phyloP scores from a whole-genome alignment of 2,797 vertebrate genomes.

The Esox lucius region DNA sequence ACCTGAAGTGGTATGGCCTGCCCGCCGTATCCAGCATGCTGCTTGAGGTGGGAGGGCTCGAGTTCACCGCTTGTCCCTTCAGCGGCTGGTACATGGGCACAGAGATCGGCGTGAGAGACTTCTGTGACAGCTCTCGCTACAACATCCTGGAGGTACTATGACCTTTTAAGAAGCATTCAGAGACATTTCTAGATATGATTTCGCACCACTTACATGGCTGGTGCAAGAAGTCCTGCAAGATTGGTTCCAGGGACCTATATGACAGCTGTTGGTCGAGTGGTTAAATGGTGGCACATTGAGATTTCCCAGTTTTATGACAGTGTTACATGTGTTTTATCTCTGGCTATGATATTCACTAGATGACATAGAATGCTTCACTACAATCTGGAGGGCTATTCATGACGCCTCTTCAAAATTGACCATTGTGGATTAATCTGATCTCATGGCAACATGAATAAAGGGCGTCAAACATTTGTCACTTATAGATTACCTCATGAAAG shows the following conservation, averaged over 20 bases:
- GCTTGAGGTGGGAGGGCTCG: constrained; percentile 91
- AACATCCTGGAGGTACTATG: constrained; percentile 91
- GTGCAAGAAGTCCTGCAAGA: constrained; percentile 99
- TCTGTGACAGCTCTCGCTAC: constrained; percentile 95
- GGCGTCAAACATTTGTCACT: background rate
- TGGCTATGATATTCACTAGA: background rate
- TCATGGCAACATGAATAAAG: background rate
- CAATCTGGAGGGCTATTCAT: background rate
- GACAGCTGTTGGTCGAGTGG: constrained; percentile 91
- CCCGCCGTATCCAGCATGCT: constrained; percentile 96
- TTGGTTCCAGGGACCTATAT: constrained; percentile 95
- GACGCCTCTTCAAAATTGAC: background rate
- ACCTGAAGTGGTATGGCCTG: constrained; percentile 93
- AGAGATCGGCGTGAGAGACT: constrained; percentile 96
- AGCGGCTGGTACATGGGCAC: constrained; percentile 99
- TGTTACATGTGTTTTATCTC: background rate
- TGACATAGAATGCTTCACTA: background rate
- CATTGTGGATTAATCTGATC: background rate
- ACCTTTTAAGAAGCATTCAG: background rate
- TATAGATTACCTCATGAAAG: background rate
- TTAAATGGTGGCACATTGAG: background rate
- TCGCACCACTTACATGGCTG: constrained; percentile 90
- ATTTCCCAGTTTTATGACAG: background rate
- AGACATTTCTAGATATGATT: background rate
- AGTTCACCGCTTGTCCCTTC: constrained; percentile 95